Evolutionary conservation across 2,888 invertebrate genomes (phyloP), one percentile per base, ranked within the genome.

Genomic region (Pachydiplax longipennis): DNA sequence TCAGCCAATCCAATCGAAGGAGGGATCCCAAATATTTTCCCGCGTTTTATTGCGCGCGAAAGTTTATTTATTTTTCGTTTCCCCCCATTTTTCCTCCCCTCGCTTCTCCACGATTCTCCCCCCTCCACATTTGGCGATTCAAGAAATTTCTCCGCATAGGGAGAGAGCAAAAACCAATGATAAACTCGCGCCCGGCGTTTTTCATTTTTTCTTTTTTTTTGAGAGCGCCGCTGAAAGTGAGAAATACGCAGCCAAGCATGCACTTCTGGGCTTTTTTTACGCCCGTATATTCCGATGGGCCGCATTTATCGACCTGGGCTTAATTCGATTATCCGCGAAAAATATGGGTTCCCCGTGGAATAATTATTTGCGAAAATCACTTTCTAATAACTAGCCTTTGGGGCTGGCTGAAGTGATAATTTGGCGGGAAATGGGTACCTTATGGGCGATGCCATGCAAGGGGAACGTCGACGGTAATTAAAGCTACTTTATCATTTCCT

Each of bases 21-120:
- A 53, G 37, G 61, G 87, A 87, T 87, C 61, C 37, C 87, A 87
- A 87, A 87, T 87, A 87, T 87, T 87, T 87, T 87, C 37, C 12
- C 87, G 37, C 87, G 61, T 87, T 87, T 87, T 65, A 87, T 65
- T 87, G 65, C 61, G 61, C 22, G 22, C 35, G 65, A 87, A 25
- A 82, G 37, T 87, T 87, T 87, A 87, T 87, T 65, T 65, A 87
- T 87, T 61, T 61, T 37, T 37, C 87, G 22, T 37, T 65, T 37
- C n/a, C 31, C 82, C 15, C 18, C 82, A 18, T 35, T 53, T 83
- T 31, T 31, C 31, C 31, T 22, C 22, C 35, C 81, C 8, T 3
- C 1, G 5, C 22, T 18, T 2, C 37, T 37, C 31, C 37, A 12
- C 35, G 2, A 0, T 22, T 81, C 2, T 35, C 40, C 81, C 81